A percentile compares a stretch with the other conserved stretches of the same genome.
These are phyloP conservation scores for Sylvia atricapilla DNA, from an alignment of 2,113 vertebrate genomes.

Conservation along the genomic window DNA sequence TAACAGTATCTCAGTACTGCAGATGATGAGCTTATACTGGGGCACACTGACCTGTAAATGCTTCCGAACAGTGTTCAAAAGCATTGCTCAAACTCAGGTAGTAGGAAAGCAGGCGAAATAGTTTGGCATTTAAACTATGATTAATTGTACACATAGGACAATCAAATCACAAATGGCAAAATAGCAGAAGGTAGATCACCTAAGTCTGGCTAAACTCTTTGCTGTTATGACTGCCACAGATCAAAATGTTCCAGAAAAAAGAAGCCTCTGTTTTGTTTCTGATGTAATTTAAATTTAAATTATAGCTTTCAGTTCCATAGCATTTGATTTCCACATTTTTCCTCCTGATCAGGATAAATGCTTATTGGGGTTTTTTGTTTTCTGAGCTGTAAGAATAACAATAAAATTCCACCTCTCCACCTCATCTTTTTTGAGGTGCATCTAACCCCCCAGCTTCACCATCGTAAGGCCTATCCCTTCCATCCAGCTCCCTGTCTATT, in stretches of 20 bases:
- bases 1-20: neutral
- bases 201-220: neutral
- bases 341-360: neutral
- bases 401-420: neutral
- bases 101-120: neutral
- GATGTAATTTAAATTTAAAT: neutral
- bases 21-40: neutral
- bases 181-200: neutral
- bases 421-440: neutral
- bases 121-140: neutral
- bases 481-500: neutral
- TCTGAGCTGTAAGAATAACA: neutral
- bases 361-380: neutral
- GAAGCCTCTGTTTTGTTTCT: neutral
- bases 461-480: neutral
- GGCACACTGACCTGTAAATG: neutral
- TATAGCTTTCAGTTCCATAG: neutral
- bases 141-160: neutral
- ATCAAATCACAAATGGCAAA: neutral
- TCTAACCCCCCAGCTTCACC: neutral
- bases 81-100: neutral
- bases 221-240: neutral
- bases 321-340: neutral
- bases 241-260: neutral
- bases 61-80: neutral